Evolutionary conservation across 2,888 invertebrate genomes (phyloP).

Genomic region (Pterobdella sp.): DNA sequence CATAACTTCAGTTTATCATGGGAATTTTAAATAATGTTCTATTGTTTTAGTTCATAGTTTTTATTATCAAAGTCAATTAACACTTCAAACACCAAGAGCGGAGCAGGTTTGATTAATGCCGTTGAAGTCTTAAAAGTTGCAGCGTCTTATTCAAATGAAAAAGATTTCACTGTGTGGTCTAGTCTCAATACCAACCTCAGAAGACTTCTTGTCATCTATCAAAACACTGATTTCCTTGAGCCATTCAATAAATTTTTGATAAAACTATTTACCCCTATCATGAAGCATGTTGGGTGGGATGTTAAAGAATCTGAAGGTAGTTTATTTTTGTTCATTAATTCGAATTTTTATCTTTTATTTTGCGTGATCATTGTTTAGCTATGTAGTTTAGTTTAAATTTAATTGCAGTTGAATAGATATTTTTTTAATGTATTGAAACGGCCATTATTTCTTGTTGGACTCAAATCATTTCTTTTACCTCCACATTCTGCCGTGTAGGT

Average conservation of each 20-base stretch:
- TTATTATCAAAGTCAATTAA: not conserved
- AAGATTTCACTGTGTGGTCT: slow-evolving; percentile 87
- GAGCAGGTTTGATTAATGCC: slow-evolving; percentile 71
- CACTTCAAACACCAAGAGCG: slow-evolving; percentile 43
- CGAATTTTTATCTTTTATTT: not conserved
- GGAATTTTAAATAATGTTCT: not conserved
- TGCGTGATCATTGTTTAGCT: not conserved
- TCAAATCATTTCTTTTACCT: not conserved
- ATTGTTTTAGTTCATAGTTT: not conserved
- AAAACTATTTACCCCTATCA: slow-evolving; percentile 65
- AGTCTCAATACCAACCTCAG: slow-evolving; percentile 59
- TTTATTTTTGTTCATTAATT: slow-evolving; percentile 9
- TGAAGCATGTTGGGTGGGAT: slow-evolving; percentile 75
- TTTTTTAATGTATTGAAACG: no score
- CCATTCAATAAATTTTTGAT: slow-evolving; percentile 69
- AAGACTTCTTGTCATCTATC: slow-evolving; percentile 68
- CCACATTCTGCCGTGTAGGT: no score
- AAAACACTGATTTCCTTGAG: slow-evolving; percentile 69
- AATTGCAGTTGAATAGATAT: no score
- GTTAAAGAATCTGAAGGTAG: slow-evolving; percentile 67
- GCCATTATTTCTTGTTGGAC: not conserved
- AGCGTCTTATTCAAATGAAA: slow-evolving; percentile 73
- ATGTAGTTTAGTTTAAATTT: not conserved
- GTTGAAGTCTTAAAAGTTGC: slow-evolving; percentile 73
- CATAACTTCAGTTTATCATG: not conserved